Conservation (phyloP, 53 echinoderm and acorn worm species). For the Stichopus horrens region DNA sequence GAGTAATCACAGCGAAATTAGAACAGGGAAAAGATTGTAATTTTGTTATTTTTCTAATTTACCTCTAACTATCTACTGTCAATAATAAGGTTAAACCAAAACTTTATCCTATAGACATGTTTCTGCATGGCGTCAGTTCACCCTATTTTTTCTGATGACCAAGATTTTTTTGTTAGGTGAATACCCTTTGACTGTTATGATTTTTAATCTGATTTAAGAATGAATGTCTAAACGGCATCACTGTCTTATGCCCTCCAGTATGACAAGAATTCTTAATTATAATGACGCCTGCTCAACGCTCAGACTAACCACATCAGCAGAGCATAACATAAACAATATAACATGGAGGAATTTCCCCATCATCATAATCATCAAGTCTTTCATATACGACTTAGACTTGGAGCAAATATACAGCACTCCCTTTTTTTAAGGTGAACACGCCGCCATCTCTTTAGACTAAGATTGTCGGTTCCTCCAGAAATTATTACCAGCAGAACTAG, state of each 20-base stretch:
- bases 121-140: neutral
- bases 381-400: neutral
- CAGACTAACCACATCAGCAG: conserved; percentile 2
- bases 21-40: too few species aligned
- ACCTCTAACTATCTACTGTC: too few species aligned
- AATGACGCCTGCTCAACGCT: neutral
- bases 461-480: neutral
- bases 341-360: conserved; percentile 1
- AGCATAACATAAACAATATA: neutral
- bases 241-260: neutral
- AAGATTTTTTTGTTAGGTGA: neutral
- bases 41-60: too few species aligned
- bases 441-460: neutral
- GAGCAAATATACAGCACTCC: neutral
- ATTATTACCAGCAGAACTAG: neutral
- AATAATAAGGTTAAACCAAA: too few species aligned
- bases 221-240: too few species aligned
- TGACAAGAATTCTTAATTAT: neutral
- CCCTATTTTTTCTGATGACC: neutral
- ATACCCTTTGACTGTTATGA: too few species aligned
- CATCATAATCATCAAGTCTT: neutral
- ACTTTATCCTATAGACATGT: too few species aligned
- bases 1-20: too few species aligned
- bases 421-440: neutral
- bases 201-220: too few species aligned